Evolutionary conservation across 2,888 invertebrate genomes (phyloP).

Genomic region (Melinaea marsaeus): DNA sequence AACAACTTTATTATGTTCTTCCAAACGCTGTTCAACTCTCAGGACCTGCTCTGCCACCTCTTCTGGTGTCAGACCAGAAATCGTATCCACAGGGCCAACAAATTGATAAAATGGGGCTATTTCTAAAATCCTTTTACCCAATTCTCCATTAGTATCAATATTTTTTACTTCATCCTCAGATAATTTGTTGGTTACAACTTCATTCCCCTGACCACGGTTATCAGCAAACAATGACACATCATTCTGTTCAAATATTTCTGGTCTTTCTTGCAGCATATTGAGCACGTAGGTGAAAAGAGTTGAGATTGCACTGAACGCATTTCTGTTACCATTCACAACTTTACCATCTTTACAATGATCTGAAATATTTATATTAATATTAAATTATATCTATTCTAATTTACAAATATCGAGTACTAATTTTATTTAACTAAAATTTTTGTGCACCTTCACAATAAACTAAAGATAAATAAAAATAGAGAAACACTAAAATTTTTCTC

Average conservation of each 20-base stretch:
- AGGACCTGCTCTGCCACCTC: slow-evolving; percentile 23
- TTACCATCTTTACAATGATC: slow-evolving; percentile 7
- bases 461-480: background rate
- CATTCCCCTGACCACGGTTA: slow-evolving; percentile 5
- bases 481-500: background rate
- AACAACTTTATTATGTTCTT: slow-evolving; percentile 15
- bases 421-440: background rate
- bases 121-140: background rate
- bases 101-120: background rate
- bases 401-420: too few species aligned
- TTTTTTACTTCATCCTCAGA: background rate
- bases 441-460: background rate
- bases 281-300: slow-evolving; percentile 50
- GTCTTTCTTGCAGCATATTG: slow-evolving; percentile 45
- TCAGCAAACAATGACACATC: slow-evolving; percentile 41
- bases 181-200: background rate
- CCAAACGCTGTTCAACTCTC: slow-evolving; percentile 19
- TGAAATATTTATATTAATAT: background rate
- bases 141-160: background rate
- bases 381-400: background rate
- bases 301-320: slow-evolving; percentile 52
- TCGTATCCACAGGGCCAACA: background rate
- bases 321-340: slow-evolving; percentile 17
- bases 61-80: slow-evolving; percentile 17
- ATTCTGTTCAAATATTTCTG: slow-evolving; percentile 51